Base-by-base conservation (phyloP, 2,888 invertebrate genomes). In the Leptopilina drosophilae region DNA sequence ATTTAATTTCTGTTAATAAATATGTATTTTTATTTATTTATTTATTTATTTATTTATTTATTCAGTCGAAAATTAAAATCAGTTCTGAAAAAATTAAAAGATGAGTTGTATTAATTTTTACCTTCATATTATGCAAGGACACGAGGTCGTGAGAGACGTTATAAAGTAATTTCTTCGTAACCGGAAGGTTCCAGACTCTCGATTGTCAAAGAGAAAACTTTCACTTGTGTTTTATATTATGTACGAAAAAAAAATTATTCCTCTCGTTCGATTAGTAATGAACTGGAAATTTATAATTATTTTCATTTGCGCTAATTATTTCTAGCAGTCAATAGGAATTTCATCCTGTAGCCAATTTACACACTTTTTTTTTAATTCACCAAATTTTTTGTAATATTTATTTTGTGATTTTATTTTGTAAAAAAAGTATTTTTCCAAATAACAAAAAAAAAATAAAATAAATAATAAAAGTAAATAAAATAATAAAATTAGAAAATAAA, bases 181-280 rank as follows among this genome's bases (percentile, higher is more conserved):
- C n/a, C 53, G n/a, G n/a, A 73, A 73, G 33, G n/a, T 73, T 73
- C 49, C 56, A 33, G 56, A 33, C 53, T 73, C 33, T 73, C 33
- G 73, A 73, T 73, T 73, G 56, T 73, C 56, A 56, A 73, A 73
- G 33, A 53, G 33, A 14, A 56, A 53, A 73, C 73, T 73, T 73
- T 73, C 73, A 33, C 73, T 56, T 73, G 15, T 15, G 20, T 20
- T 1, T 9, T 62, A 42, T 59, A 59, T n/a, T 62, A 12, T 59
- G 5, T 9, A 62, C 62, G 8, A 62, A 15, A 62, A 62, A 62
- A 62, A 20, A 20, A 20, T 15, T 62, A 9, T 62, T 62, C 8
- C 15, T 59, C 8, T 9, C 9, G 8, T 62, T 9, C 20, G 3
- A 49, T 49, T 12, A 49, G 49, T 49, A 11, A 49, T 12, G 12